Percentiles rank a stretch among this genome's conserved stretches.
Evolutionary conservation across 35 echinoderm and acorn worm species (phyloP).

Genomic region (Lytechinus variegatus): DNA sequence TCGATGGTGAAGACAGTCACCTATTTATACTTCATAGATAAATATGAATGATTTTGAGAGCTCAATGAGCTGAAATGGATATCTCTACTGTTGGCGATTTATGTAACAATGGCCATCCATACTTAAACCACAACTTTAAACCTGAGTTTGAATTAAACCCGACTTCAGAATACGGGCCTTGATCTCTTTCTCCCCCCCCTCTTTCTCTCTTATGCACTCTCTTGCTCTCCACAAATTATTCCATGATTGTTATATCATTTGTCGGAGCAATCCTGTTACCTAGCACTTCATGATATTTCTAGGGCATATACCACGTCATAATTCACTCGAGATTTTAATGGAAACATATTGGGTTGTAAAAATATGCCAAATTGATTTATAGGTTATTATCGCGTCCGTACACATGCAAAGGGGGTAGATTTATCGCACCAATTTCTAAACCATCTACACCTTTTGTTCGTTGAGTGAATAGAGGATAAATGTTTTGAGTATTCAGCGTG

Average conservation of each 20-base stretch:
- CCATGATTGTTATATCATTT: not conserved
- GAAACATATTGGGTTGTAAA: slow-evolving; percentile 3
- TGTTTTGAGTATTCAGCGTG: not conserved
- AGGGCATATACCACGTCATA: not conserved
- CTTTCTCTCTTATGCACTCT: not conserved
- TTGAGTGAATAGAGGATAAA: not conserved
- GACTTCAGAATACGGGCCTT: too few relatives aligned
- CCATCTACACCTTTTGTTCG: not conserved
- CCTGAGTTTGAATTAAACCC: too few relatives aligned
- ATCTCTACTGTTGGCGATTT: too few relatives aligned
- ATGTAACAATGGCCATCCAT: too few relatives aligned
- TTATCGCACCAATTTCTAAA: not conserved
- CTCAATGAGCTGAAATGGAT: too few relatives aligned
- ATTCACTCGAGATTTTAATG: not conserved
- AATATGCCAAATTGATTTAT: slow-evolving; percentile 14
- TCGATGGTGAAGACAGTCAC: too few relatives aligned
- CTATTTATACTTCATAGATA: too few relatives aligned
- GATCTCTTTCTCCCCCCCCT: not conserved
- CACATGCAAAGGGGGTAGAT: not conserved
- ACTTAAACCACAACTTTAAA: too few relatives aligned
- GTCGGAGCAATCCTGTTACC: not conserved
- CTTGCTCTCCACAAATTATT: not conserved
- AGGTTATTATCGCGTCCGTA: not conserved
- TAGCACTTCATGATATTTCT: not conserved
- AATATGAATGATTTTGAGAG: too few relatives aligned